Evolutionary conservation across 2,113 vertebrate species (phyloP).

Genomic region (Cacatua alba): DNA sequence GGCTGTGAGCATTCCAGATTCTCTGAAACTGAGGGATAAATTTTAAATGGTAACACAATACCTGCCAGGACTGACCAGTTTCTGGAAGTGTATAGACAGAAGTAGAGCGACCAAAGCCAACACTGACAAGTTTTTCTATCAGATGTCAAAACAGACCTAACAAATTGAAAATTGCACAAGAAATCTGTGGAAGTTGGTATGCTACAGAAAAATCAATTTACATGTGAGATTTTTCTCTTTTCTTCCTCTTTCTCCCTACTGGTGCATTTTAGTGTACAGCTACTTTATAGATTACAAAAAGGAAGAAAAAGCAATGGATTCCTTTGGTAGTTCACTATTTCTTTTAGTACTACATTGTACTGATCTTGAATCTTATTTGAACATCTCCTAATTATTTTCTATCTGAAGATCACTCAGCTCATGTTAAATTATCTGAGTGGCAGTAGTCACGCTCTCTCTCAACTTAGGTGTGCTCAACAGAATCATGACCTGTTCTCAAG

Average conservation of each 20-base stretch:
- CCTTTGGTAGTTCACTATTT: too few relatives aligned
- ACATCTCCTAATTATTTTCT: background rate
- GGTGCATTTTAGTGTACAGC: background rate
- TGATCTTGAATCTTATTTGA: background rate
- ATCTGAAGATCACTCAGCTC: background rate
- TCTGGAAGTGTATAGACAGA: background rate
- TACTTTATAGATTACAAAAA: background rate
- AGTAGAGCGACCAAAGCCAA: background rate
- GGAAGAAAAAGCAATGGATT: too few relatives aligned
- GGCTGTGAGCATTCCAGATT: background rate
- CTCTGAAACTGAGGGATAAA: background rate
- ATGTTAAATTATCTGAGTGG: background rate
- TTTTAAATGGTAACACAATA: background rate
- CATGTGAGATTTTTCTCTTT: background rate
- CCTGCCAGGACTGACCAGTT: background rate
- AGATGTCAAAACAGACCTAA: background rate
- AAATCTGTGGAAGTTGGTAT: background rate
- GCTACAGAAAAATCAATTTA: background rate
- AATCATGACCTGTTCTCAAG: background rate
- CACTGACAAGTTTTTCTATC: background rate
- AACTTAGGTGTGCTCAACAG: background rate
- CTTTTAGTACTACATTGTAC: background rate
- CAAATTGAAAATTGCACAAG: background rate
- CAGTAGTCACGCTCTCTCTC: background rate
- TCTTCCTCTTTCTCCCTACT: background rate